These are phyloP conservation scores for Calcarius lapponicus DNA, from an alignment of 2,797 vertebrate species.

Conservation along the genomic window DNA sequence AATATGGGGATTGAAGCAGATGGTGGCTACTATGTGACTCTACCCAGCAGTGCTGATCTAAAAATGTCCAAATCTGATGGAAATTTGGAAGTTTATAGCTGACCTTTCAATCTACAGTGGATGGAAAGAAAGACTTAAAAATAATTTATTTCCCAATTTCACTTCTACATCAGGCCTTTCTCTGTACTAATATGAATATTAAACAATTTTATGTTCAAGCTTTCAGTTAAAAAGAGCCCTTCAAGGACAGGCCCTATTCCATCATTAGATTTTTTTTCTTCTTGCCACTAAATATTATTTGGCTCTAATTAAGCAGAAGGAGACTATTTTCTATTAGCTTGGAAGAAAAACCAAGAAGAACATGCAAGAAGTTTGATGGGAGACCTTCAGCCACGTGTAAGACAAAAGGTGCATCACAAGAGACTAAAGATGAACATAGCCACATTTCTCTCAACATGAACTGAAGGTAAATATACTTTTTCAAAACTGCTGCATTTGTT, in stretches of 20 bases:
- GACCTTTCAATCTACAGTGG: not conserved
- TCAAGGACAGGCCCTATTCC: not conserved
- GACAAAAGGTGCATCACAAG: not conserved
- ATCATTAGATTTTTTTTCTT: not conserved
- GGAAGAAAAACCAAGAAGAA: not conserved
- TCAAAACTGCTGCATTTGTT: not conserved
- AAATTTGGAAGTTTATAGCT: not conserved
- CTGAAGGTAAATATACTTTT: not conserved
- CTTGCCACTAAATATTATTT: not conserved
- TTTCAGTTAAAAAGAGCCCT: not conserved
- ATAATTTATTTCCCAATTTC: not conserved
- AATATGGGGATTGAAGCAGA: not conserved
- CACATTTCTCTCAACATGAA: not conserved
- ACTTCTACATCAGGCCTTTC: not conserved
- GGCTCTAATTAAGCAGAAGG: not conserved
- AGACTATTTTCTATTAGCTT: not conserved
- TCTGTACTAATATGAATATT: not conserved
- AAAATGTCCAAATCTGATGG: not conserved
- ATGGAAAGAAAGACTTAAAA: not conserved
- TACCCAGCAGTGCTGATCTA: not conserved
- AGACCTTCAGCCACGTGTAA: not conserved
- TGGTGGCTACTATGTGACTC: not conserved
- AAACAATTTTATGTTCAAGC: not conserved
- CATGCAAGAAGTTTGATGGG: not conserved
- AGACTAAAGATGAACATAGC: not conserved